These are phyloP conservation scores for Campoletis raptor DNA, from an alignment of 2,888 invertebrate genomes.

Conservation along the genomic window DNA sequence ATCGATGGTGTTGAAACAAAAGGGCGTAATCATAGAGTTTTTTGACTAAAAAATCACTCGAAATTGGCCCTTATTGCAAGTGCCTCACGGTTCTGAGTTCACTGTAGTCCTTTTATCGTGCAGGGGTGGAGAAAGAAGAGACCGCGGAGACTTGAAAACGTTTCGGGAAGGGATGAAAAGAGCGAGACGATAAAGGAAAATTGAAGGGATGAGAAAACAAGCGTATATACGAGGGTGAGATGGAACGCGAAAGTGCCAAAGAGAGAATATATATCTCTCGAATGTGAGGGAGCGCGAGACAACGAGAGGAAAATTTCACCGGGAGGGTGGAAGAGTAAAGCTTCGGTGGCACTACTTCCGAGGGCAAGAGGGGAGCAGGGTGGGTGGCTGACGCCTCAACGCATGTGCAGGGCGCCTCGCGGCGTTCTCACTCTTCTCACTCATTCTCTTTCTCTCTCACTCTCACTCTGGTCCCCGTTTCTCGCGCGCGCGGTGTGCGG, in stretches of 20 bases:
- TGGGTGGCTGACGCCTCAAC: constrained; percentile 79
- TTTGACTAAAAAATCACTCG: neutral
- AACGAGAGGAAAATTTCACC: constrained; percentile 45
- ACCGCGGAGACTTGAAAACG: constrained; percentile 47
- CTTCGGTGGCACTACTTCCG: constrained; percentile 49
- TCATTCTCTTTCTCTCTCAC: constrained; percentile 75
- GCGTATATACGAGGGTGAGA: constrained; percentile 55
- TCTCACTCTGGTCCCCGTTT: constrained; percentile 76
- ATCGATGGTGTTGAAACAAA: neutral
- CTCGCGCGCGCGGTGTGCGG: constrained; percentile 76
- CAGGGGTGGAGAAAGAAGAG: constrained; percentile 66
- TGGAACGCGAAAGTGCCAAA: constrained; percentile 63
- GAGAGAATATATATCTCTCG: constrained; percentile 48
- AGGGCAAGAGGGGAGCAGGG: constrained; percentile 55
- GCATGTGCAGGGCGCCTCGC: constrained; percentile 85
- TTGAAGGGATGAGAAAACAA: constrained; percentile 55
- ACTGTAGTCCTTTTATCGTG: constrained; percentile 66
- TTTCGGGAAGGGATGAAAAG: constrained; percentile 42
- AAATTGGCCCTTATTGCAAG: constrained; percentile 33
- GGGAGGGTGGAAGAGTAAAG: constrained; percentile 51
- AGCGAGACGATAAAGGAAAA: constrained; percentile 56
- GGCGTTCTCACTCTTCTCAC: constrained; percentile 81
- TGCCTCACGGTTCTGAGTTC: constrained; percentile 49
- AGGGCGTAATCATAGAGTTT: neutral
- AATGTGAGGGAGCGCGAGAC: constrained; percentile 47